Evolutionary conservation across 2,797 vertebrate genomes (phyloP).

Genomic region (Anas acuta): DNA sequence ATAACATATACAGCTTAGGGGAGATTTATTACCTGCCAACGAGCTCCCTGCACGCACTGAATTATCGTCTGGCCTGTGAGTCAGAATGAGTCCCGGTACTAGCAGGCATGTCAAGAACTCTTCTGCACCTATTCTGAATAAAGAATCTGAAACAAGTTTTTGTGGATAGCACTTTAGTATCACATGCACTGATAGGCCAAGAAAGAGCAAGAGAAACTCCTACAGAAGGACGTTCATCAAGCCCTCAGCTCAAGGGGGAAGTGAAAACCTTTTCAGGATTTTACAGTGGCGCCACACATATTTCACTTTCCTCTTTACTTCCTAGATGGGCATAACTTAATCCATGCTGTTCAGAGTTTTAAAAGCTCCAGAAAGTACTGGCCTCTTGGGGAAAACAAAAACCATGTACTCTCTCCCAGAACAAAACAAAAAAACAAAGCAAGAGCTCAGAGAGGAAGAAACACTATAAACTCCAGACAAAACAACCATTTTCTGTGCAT

Average conservation of each 20-base stretch:
- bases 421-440: not conserved
- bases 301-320: not conserved
- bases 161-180: not conserved
- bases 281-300: not conserved
- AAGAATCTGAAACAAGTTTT: not conserved
- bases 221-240: not conserved
- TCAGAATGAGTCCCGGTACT: not conserved
- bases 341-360: not conserved
- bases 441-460: not conserved
- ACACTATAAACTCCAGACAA: not conserved
- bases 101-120: not conserved
- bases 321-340: not conserved
- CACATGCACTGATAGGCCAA: not conserved
- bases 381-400: not conserved
- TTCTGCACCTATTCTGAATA: not conserved
- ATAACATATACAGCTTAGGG: not conserved
- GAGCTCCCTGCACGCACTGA: constrained; percentile 3
- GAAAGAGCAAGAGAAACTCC: not conserved
- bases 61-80: constrained; percentile 29
- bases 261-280: not conserved
- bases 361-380: not conserved
- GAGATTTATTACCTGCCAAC: constrained; percentile 45
- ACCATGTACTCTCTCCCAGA: not conserved
- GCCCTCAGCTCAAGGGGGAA: not conserved
- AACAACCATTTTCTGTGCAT: not conserved